Evolutionary conservation across 2,113 vertebrate genomes (phyloP), one percentile per base, ranked within the genome.

Genomic region (Zapornia atra): DNA sequence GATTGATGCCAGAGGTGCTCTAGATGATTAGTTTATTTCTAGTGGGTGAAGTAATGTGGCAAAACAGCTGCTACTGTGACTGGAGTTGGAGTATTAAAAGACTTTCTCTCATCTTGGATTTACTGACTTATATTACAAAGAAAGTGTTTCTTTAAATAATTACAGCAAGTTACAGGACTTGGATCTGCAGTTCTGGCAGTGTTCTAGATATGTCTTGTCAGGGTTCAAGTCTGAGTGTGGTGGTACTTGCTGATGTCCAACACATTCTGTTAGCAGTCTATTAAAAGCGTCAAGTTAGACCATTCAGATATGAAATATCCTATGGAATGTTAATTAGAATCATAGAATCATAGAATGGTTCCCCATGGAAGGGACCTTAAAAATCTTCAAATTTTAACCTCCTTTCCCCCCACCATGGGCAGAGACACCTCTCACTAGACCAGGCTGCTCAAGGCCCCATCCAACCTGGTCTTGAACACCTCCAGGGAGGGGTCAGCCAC

Each of bases 11-110:
- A 77, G 80, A 86, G 69, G 48, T 81, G 51, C 86, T 79, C 50
- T 81, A 83, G 64, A 63, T 86, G 86, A 75, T 83, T 92, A 84
- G 64, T 86, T 95, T 91, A 75, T 86, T 95, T 81, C 95, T 71
- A 65, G 31, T 0, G 8, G 34, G 57, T 48, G 26, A 56, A 54
- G 60, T 93, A 11, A 42, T 54, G 38, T 90, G 80, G 63, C 76
- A 91, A 78, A 92, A 70, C 71, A 94, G 88, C 91, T 92, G 90
- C 88, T 95, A 19, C 82, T 81, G 64, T 1, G 7, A 48, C 60
- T 86, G 73, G 29, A 83, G 33, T 83, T 94, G 72, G 15, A 34
- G 10, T 50, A 17, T 82, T 89, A 61, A 83, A 88, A 81, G 46
- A 70, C 88, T 76, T 86, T 20, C 68, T 82, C 44, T 92, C 50